Evolutionary conservation across 2,888 invertebrate genomes (phyloP).

Genomic region (Eubasilissa splendida): DNA sequence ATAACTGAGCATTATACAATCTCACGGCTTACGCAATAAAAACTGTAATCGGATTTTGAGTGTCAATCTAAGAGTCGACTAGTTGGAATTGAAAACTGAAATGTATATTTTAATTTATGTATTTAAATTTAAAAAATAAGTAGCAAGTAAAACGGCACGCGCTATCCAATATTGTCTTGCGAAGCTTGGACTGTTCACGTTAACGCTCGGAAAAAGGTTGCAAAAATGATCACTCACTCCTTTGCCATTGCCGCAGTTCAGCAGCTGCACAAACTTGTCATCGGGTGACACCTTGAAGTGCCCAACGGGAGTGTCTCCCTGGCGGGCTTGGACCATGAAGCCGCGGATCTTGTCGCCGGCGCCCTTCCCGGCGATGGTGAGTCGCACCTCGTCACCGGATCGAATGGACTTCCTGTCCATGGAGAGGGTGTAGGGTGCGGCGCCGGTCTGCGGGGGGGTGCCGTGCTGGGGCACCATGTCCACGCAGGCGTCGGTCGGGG

Average conservation of each 20-base stretch:
- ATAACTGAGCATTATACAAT: no score
- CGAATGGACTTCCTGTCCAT: conserved; percentile 65
- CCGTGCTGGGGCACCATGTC: conserved; percentile 81
- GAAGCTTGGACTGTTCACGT: no score
- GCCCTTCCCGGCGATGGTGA: conserved; percentile 70
- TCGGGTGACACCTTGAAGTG: conserved; percentile 72
- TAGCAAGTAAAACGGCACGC: no score
- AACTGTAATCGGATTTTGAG: no score
- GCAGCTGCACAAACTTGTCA: conserved; percentile 70
- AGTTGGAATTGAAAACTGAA: no score
- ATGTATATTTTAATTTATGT: no score
- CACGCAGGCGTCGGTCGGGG: conserved; percentile 76
- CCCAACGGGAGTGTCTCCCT: conserved; percentile 76
- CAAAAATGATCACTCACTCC: conserved; percentile 68
- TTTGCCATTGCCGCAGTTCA: conserved; percentile 69
- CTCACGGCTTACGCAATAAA: no score
- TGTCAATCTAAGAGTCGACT: no score
- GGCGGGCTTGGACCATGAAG: conserved; percentile 78
- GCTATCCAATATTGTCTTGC: no score
- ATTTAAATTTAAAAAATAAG: no score
- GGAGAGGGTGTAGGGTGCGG: conserved; percentile 75
- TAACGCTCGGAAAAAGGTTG: no score
- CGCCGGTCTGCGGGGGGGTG: conserved; percentile 71
- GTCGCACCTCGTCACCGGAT: conserved; percentile 64
- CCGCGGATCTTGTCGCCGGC: conserved; percentile 75